These are phyloP conservation scores for Perizoma flavofasciatum DNA, from an alignment of 2,888 invertebrate species.

Conservation along the genomic window DNA sequence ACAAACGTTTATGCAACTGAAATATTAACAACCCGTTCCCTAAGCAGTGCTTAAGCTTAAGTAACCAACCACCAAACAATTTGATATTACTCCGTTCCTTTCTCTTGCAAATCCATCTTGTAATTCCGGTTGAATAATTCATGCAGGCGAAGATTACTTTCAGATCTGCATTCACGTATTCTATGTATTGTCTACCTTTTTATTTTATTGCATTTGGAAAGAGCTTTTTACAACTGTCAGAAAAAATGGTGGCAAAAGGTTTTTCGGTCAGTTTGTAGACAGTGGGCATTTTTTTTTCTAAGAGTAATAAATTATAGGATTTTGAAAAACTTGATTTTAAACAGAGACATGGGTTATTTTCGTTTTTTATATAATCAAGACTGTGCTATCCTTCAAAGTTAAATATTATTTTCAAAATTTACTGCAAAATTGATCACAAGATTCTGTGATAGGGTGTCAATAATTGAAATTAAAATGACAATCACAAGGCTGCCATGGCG, in stretches of 20 bases:
- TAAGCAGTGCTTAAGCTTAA: slow-evolving; percentile 21
- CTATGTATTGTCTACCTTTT: slow-evolving; percentile 39
- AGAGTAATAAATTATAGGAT: too few relatives aligned
- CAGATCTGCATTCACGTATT: slow-evolving; percentile 44
- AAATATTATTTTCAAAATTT: slow-evolving; percentile 14
- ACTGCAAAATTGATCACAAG: slow-evolving; percentile 4
- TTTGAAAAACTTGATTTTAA: too few relatives aligned
- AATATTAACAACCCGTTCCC: slow-evolving; percentile 21
- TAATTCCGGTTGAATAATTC: slow-evolving; percentile 53
- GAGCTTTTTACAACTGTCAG: too few relatives aligned
- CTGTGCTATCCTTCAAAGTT: too few relatives aligned
- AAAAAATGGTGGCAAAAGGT: too few relatives aligned
- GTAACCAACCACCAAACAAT: slow-evolving; percentile 19
- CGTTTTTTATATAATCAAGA: too few relatives aligned
- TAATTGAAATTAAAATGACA: slow-evolving; percentile 26
- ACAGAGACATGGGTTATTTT: too few relatives aligned
- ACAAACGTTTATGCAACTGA: slow-evolving; percentile 13
- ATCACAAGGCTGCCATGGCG: slow-evolving; percentile 16
- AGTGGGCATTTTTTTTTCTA: too few relatives aligned
- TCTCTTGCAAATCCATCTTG: slow-evolving; percentile 42
- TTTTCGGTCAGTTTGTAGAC: too few relatives aligned
- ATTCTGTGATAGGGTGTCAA: slow-evolving; percentile 14
- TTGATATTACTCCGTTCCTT: slow-evolving; percentile 23
- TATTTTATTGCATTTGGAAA: slow-evolving; percentile 12
- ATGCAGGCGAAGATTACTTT: slow-evolving; percentile 47